A percentile compares a stretch with the other conserved stretches of the same genome.
Conservation (phyloP, 2,797 vertebrate genomes). For the Peromyscus attwateri region DNA sequence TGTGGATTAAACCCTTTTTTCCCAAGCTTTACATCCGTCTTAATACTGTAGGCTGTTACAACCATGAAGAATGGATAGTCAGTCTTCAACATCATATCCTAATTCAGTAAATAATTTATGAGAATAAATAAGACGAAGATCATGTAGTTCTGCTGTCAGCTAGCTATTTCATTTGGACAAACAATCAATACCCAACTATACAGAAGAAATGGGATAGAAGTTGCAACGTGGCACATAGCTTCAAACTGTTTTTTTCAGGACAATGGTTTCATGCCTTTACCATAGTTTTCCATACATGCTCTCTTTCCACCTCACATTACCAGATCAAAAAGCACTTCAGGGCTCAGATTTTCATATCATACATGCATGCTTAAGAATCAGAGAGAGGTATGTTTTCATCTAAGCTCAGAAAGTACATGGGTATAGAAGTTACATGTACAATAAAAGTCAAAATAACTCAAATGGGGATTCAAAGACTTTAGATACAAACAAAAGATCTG, state of each 20-base stretch:
- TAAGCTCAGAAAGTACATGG: neutral
- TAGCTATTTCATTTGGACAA: neutral
- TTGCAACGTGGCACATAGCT: neutral
- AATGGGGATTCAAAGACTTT: neutral
- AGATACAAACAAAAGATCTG: neutral
- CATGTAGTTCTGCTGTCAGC: neutral
- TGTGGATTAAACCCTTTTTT: neutral
- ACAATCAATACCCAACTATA: neutral
- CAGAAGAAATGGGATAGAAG: neutral
- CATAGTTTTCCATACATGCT: neutral
- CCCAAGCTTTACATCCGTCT: neutral
- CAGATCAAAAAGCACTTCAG: neutral
- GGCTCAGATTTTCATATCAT: neutral
- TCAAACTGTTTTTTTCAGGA: neutral
- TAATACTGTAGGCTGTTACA: neutral
- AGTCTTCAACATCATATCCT: neutral
- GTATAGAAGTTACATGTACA: neutral
- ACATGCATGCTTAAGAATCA: neutral
- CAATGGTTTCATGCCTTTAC: neutral
- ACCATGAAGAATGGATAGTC: neutral
- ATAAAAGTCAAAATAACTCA: neutral
- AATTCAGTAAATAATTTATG: conserved; percentile 14
- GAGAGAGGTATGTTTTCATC: neutral
- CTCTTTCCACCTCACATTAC: neutral
- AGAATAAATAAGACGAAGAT: conserved; percentile 16